Base-by-base conservation (phyloP, 2,797 vertebrate species). In the Diplodus puntazzo region DNA sequence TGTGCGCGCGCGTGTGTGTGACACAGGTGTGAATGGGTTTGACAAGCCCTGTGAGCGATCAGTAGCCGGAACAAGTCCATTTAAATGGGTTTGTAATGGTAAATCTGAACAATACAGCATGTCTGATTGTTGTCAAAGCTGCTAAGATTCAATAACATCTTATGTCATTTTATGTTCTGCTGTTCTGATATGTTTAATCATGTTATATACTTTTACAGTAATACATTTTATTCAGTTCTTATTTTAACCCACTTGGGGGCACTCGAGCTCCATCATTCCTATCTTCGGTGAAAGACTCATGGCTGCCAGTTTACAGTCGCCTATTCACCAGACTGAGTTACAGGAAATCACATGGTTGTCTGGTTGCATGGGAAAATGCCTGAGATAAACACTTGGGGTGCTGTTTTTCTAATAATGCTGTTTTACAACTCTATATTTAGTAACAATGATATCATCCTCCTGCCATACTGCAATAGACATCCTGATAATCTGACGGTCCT, bases 341-440 rank as follows among this genome's bases (percentile, higher is more conserved):
- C 43, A 10, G 69, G 81, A 89, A 87, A 83, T 86, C 88, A 87
- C 58, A 1, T 82, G 86, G 1, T 42, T 16, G 5, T 0, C 25
- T 46, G 5, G 59, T 45, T 48, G 34, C 13, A 5, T 25, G 11
- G n/a, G 65, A 18, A 45, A 17, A 17, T 68, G 1, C 21, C 48
- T 6, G 9, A 50, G 11, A 9, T 5, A 0, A 2, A 10, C 60
- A 21, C 52, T 52, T 1, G 73, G n/a, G 59, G 48, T 52, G 83
- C 81, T 86, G 54, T 68, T 66, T 43, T 6, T 59, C 70, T 68
- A 66, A 8, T 21, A 30, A 18, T 61, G 14, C 18, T 11, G 39
- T 10, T 49, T 13, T 11, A 18, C 5, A 42, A 14, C 8, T 71
- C 46, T 49, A 13, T 66, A 60, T 60, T 25, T 0, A 58, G 30